These are phyloP conservation scores for Phortica variegata DNA, from an alignment of 1,140 invertebrate genomes.

Conservation along the genomic window DNA sequence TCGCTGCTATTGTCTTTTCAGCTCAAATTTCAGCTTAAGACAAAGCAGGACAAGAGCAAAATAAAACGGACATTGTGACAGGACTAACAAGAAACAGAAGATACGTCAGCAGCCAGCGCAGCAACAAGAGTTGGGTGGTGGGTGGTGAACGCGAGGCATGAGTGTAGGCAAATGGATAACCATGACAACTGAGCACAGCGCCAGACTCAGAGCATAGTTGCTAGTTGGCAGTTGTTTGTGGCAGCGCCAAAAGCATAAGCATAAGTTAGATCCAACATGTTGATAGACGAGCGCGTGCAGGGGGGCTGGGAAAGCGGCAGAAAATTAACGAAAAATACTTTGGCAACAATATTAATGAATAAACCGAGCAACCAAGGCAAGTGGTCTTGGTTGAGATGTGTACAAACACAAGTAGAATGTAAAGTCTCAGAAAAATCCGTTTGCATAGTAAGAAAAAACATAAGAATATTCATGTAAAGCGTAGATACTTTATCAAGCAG, in stretches of 20 bases:
- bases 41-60: conserved; percentile 10
- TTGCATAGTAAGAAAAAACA: too few relatives aligned
- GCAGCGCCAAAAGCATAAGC: conserved; percentile 19
- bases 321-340: conserved; percentile 40
- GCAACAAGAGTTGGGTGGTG: too few relatives aligned
- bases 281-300: neutral
- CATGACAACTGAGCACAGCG: conserved; percentile 13
- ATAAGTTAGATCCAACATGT: conserved; percentile 7
- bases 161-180: conserved; percentile 5
- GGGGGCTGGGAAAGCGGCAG: conserved; percentile 20
- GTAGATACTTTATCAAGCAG: too few relatives aligned
- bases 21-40: conserved; percentile 35
- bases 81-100: neutral
- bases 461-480: too few relatives aligned
- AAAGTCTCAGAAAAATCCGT: too few relatives aligned
- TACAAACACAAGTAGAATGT: too few relatives aligned
- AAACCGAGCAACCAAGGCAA: conserved; percentile 28
- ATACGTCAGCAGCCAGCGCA: too few relatives aligned
- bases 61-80: conserved; percentile 17
- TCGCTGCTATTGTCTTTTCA: conserved; percentile 27
- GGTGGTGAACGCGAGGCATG: too few relatives aligned
- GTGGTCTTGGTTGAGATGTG: too few relatives aligned
- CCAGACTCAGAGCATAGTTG: neutral
- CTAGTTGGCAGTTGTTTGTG: conserved; percentile 12
- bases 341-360: conserved; percentile 40